Evolutionary conservation across 2,797 vertebrate species (phyloP).

Genomic region (Acrocephalus scirpaceus): DNA sequence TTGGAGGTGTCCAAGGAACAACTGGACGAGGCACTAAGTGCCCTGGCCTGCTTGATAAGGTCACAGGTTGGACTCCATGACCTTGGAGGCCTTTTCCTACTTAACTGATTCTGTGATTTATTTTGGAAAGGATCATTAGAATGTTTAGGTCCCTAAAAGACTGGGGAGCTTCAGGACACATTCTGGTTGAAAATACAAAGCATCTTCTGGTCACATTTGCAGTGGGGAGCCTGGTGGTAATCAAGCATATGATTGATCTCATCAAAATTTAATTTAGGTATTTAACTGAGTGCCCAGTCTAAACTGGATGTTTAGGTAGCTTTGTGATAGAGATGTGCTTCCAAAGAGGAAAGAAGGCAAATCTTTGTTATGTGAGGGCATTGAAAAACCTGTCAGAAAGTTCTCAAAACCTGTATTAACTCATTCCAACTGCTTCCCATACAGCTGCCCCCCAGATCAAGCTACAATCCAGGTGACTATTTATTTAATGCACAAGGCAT

Average conservation of each 20-base stretch:
- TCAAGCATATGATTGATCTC: background rate
- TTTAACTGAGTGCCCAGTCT: background rate
- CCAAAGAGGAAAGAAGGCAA: background rate
- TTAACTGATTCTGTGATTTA: background rate
- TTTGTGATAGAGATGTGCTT: background rate
- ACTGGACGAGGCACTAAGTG: background rate
- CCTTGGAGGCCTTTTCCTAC: background rate
- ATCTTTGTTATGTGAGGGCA: fast-evolving
- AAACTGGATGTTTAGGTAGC: background rate
- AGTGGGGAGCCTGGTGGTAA: background rate
- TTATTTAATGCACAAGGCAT: background rate
- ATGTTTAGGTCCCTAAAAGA: background rate
- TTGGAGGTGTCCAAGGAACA: background rate
- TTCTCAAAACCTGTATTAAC: background rate
- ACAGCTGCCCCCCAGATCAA: background rate
- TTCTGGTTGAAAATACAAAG: background rate
- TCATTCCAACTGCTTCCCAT: background rate
- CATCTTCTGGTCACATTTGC: background rate
- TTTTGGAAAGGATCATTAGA: background rate
- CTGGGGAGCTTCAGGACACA: background rate
- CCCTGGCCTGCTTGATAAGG: background rate
- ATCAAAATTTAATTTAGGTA: background rate
- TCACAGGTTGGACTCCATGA: background rate
- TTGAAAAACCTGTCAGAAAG: background rate
- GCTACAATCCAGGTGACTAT: background rate